Base-by-base conservation (phyloP, 2,888 invertebrate genomes). In the Deroplatys truncata region DNA sequence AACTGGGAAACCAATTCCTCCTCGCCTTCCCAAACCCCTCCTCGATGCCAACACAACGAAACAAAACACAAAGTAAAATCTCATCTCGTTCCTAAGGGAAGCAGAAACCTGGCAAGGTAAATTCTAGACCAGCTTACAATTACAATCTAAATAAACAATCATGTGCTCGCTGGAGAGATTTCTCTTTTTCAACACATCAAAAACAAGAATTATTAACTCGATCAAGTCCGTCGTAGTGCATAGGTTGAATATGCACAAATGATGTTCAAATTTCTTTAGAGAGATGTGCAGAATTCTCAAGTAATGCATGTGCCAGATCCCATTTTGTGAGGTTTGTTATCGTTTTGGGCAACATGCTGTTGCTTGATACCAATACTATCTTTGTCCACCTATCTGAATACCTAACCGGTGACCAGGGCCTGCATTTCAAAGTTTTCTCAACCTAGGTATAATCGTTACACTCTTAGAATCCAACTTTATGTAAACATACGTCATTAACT, bases 1-100 rank as follows among this genome's bases (percentile, higher is more conserved):
- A 89, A 89, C 56, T 84, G 72, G 89, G 29, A 82, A 84, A 89
- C 83, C 89, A 89, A 89, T 89, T 86, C 89, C 89, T 35, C 85
- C 56, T 72, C 56, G 56, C 56, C 56, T 72, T 72, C 56, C 56
- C 56, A 72, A 72, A 20, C 20, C 56, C 56, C 16, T 16, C 56
- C 56, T 20, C 56, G 25, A 72, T 72, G 25, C 56, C 25, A 49
- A 29, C 28, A 82, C 31, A 87, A 87, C 49, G 29, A 56, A 28
- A 43, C 28, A 35, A 84, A 84, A 84, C 29, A 84, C 28, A 31
- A 84, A 84, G 84, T 84, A 84, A 84, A 84, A 84, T 31, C 28
- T 31, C 28, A 84, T 31, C 84, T 84, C 28, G 31, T 84, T 43
- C 56, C 56, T 72, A 20, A 72, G 56, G 56, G 56, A 72, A 72